A percentile compares a stretch with the other conserved stretches of the same genome.
Evolutionary conservation across 2,888 invertebrate species (phyloP).

Genomic region (Scaeva pyrastri): DNA sequence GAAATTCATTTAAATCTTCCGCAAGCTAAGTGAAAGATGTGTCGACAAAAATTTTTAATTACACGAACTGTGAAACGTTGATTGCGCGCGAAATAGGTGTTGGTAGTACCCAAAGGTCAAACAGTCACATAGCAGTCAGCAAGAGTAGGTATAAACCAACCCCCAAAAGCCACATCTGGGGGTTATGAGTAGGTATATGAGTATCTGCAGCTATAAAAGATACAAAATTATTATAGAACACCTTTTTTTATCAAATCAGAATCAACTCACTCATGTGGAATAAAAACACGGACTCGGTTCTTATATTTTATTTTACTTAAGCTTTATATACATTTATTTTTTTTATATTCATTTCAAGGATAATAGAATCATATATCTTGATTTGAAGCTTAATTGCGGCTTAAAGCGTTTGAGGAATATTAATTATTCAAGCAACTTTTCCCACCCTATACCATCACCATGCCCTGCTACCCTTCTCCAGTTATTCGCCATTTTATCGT

Average conservation of each 20-base stretch:
- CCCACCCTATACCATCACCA: slow-evolving; percentile 47
- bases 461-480: slow-evolving; percentile 22
- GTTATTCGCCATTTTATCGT: background rate
- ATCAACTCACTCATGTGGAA: background rate
- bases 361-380: slow-evolving; percentile 77
- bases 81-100: slow-evolving; percentile 31
- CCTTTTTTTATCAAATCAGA: background rate
- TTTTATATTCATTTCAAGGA: slow-evolving; percentile 63
- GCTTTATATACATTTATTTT: slow-evolving; percentile 63
- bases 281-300: slow-evolving; percentile 33
- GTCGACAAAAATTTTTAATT: slow-evolving; percentile 58
- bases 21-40: background rate
- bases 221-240: background rate
- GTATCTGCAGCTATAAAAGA: slow-evolving; percentile 5
- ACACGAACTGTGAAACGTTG: slow-evolving; percentile 41
- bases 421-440: slow-evolving; percentile 77
- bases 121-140: background rate
- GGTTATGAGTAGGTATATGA: background rate
- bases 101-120: slow-evolving; percentile 44
- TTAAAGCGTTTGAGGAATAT: slow-evolving; percentile 77
- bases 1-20: slow-evolving; percentile 3
- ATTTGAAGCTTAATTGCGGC: slow-evolving; percentile 77
- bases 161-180: background rate
- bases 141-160: background rate
- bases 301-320: slow-evolving; percentile 56